Conservation (phyloP, 1,140 invertebrate species). For the Elysia chlorotica region DNA sequence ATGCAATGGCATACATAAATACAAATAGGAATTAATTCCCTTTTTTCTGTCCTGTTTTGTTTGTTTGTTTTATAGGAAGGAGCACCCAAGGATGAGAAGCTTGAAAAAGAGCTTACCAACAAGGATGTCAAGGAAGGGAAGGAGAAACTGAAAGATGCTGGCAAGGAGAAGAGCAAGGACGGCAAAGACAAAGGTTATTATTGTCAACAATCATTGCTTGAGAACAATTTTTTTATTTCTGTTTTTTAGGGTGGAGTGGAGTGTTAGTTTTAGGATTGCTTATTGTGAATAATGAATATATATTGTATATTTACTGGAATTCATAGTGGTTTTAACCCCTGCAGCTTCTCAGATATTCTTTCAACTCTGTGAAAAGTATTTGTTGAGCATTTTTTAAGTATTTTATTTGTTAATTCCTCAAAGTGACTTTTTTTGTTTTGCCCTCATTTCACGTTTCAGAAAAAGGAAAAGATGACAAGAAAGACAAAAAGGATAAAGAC, state of each 20-base stretch:
- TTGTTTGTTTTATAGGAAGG: neutral
- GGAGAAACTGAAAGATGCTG: slow-evolving; percentile 37
- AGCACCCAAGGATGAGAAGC: slow-evolving; percentile 44
- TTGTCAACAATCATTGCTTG: too few relatives aligned
- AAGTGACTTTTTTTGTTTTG: too few relatives aligned
- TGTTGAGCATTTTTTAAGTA: too few relatives aligned
- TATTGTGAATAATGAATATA: neutral
- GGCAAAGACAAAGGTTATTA: slow-evolving; percentile 26
- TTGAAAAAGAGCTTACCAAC: slow-evolving; percentile 37
- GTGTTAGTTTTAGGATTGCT: too few relatives aligned
- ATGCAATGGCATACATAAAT: too few relatives aligned
- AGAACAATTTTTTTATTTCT: too few relatives aligned
- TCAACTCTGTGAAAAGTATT: too few relatives aligned
- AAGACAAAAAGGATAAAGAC: slow-evolving; percentile 50
- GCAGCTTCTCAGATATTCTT: too few relatives aligned
- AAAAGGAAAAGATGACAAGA: slow-evolving; percentile 44
- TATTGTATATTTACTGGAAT: neutral
- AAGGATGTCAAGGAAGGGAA: slow-evolving; percentile 47
- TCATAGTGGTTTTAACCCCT: too few relatives aligned
- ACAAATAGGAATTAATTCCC: too few relatives aligned
- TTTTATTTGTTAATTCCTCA: neutral
- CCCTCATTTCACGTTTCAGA: slow-evolving; percentile 26
- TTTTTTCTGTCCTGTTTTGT: too few relatives aligned
- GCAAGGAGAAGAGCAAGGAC: slow-evolving; percentile 22
- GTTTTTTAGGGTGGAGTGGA: too few relatives aligned